A percentile compares a stretch with the other conserved stretches of the same genome.
Evolutionary conservation across 2,888 invertebrate species (phyloP).

Genomic region (Prionchulus punctatus): DNA sequence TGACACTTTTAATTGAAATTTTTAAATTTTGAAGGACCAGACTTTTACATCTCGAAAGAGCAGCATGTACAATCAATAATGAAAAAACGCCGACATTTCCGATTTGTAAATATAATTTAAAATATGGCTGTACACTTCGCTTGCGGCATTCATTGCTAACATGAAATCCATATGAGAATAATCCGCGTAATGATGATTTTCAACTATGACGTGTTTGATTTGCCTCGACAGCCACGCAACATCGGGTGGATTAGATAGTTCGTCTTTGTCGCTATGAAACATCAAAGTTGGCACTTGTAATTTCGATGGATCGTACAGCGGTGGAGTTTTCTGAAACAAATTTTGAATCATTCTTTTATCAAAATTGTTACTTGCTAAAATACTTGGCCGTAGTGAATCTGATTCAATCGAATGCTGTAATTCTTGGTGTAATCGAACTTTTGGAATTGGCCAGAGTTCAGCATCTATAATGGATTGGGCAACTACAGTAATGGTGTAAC

Average conservation of each 20-base stretch:
- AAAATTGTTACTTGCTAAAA: no score
- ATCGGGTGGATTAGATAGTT: slow-evolving; percentile 46
- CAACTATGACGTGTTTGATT: background rate
- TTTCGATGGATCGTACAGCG: slow-evolving; percentile 27
- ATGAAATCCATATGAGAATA: slow-evolving; percentile 28
- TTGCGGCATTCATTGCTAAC: slow-evolving; percentile 26
- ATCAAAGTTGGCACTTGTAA: slow-evolving; percentile 41
- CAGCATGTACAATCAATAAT: no score
- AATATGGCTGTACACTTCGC: slow-evolving; percentile 25
- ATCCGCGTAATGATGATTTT: slow-evolving; percentile 17
- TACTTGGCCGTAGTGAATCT: no score
- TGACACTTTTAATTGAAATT: no score
- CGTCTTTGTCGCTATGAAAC: slow-evolving; percentile 54
- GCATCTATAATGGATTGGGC: slow-evolving; percentile 33
- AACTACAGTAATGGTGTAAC: no score
- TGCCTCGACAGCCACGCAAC: slow-evolving; percentile 3
- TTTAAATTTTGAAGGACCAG: no score
- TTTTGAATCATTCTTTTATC: no score
- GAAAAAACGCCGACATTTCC: no score
- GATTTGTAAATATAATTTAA: slow-evolving; percentile 18
- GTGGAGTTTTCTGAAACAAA: no score
- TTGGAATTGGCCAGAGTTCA: slow-evolving; percentile 16
- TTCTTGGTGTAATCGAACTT: slow-evolving; percentile 24
- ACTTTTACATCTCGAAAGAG: no score
- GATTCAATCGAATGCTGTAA: background rate